Percentiles rank a stretch among this genome's conserved stretches.
Evolutionary conservation across 2,888 invertebrate species (phyloP).

Genomic region (Morinoia aosen): DNA sequence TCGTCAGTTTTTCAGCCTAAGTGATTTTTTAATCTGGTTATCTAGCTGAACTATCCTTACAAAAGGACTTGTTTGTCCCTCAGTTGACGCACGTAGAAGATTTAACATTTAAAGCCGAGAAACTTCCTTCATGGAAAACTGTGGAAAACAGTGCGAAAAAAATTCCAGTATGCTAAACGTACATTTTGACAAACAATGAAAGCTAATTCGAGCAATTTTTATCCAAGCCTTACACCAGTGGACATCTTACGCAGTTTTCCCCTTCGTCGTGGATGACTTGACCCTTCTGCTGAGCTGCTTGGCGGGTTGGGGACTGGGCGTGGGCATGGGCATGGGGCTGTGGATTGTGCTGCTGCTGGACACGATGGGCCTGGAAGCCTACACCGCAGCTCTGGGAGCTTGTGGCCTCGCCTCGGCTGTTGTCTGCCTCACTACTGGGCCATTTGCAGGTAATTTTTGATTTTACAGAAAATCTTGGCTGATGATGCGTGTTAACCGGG

Average conservation of each 20-base stretch:
- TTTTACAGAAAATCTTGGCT: neutral
- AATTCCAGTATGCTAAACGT: too few relatives aligned
- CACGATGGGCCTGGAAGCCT: conserved; percentile 57
- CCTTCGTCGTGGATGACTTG: conserved; percentile 10
- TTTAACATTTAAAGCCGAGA: too few relatives aligned
- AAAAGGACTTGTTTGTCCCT: neutral
- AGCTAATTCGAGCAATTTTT: neutral
- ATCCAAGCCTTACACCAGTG: neutral
- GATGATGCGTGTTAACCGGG: neutral
- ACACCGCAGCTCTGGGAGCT: conserved; percentile 55
- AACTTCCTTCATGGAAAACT: too few relatives aligned
- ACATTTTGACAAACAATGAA: neutral
- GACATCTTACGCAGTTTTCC: neutral
- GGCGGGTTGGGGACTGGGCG: conserved; percentile 40
- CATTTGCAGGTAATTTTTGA: conserved; percentile 56
- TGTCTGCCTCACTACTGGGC: conserved; percentile 57
- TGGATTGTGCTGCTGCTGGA: conserved; percentile 58
- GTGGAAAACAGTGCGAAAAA: too few relatives aligned
- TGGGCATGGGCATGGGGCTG: conserved; percentile 57
- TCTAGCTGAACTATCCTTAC: neutral
- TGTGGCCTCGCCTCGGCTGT: conserved; percentile 52
- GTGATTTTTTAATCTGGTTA: neutral
- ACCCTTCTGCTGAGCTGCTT: conserved; percentile 7
- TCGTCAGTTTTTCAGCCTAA: neutral
- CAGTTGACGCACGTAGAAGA: neutral